Evolutionary conservation across 1,140 invertebrate genomes (phyloP).

Genomic region (Solenopsis fugax): DNA sequence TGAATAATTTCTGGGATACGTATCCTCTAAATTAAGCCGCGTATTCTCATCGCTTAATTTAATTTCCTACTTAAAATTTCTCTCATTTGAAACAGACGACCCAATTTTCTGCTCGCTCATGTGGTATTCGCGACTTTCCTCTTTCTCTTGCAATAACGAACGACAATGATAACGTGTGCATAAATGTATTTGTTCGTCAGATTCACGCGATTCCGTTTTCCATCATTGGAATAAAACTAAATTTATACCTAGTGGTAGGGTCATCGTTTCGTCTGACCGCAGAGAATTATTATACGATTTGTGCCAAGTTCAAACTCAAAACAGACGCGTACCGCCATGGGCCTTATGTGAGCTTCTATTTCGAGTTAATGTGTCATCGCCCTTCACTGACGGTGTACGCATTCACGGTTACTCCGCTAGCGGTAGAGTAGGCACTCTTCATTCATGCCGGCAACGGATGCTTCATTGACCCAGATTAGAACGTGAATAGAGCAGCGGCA

Average conservation of each 20-base stretch:
- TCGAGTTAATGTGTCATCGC: slow-evolving; percentile 73
- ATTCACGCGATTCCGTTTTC: slow-evolving; percentile 9
- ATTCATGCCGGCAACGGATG: slow-evolving; percentile 73
- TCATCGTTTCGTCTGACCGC: slow-evolving; percentile 2
- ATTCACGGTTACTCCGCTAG: slow-evolving; percentile 49
- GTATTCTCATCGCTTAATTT: slow-evolving; percentile 41
- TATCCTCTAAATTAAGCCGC: slow-evolving; percentile 14
- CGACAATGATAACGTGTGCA: not conserved
- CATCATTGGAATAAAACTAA: slow-evolving; percentile 1
- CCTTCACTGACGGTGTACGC: slow-evolving; percentile 27
- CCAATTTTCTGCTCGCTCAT: slow-evolving; percentile 10
- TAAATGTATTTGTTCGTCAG: slow-evolving; percentile 1
- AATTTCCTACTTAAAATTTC: slow-evolving; percentile 36
- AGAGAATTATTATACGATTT: slow-evolving; percentile 37
- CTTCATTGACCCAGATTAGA: slow-evolving; percentile 80
- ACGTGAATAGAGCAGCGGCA: slow-evolving; percentile 72
- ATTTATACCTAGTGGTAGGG: not conserved
- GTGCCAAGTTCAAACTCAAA: slow-evolving; percentile 18
- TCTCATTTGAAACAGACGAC: slow-evolving; percentile 13
- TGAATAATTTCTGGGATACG: slow-evolving; percentile 19
- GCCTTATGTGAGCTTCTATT: slow-evolving; percentile 74
- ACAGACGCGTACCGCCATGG: slow-evolving; percentile 62
- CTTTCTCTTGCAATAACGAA: not conserved
- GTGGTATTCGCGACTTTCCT: not conserved
- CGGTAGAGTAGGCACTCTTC: slow-evolving; percentile 52